Conservation (phyloP, 2,888 invertebrate species). For the Shargacucullia verbasci region DNA sequence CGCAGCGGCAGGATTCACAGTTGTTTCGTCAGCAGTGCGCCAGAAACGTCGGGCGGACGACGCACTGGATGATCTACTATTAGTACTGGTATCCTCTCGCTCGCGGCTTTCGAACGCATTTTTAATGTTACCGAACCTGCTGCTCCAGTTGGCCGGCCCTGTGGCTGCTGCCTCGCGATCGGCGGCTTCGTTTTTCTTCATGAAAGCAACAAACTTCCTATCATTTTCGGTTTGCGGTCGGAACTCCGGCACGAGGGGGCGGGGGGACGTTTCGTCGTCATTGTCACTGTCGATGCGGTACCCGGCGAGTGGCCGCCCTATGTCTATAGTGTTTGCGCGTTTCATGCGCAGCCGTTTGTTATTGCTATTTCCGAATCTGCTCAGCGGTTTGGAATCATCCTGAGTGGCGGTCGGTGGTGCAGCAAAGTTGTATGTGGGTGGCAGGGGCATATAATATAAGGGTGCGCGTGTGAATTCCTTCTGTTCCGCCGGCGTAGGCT, state of each 20-base stretch:
- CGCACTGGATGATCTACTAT: conserved; percentile 80
- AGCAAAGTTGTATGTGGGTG: conserved; percentile 83
- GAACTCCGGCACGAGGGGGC: conserved; percentile 90
- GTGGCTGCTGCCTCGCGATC: conserved; percentile 58
- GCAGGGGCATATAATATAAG: conserved; percentile 79
- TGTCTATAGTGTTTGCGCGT: conserved; percentile 96
- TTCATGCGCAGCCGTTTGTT: conserved; percentile 93
- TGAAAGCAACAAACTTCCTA: conserved; percentile 94
- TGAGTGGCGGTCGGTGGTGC: conserved; percentile 71
- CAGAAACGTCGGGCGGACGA: conserved; percentile 90
- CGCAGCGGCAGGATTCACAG: conserved; percentile 62
- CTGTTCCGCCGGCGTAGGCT: conserved; percentile 49
- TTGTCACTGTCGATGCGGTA: conserved; percentile 86
- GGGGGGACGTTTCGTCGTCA: conserved; percentile 76
- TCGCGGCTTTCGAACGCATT: conserved; percentile 92
- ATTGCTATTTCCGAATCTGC: conserved; percentile 84
- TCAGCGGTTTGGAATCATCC: conserved; percentile 77
- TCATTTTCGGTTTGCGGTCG: conserved; percentile 96
- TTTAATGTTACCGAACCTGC: conserved; percentile 94
- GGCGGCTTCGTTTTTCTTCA: conserved; percentile 91
- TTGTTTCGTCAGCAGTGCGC: conserved; percentile 89
- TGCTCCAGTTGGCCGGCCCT: conserved; percentile 92
- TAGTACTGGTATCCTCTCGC: conserved; percentile 62
- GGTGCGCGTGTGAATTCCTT: conserved; percentile 70
- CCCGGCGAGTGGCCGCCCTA: conserved; percentile 92